Evolutionary conservation across 2,113 vertebrate genomes (phyloP).

Genomic region (Geococcyx californianus): DNA sequence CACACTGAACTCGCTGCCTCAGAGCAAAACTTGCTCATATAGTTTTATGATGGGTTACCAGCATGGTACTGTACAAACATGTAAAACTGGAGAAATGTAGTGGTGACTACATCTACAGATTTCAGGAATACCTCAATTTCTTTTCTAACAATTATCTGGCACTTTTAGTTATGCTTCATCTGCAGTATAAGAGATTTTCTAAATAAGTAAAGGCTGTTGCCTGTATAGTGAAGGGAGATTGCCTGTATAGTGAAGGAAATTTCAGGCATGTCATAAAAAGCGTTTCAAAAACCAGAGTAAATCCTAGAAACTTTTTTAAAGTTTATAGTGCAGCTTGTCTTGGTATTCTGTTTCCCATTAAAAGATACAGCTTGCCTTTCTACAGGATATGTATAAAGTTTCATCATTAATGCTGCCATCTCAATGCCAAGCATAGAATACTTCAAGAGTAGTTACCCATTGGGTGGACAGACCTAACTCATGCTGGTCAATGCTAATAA

Average conservation of each 20-base stretch:
- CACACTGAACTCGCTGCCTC: neutral
- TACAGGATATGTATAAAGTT: neutral
- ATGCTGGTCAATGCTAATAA: neutral
- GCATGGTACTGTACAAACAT: rapidly evolving
- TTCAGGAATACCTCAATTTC: neutral
- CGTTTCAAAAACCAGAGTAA: neutral
- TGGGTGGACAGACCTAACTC: neutral
- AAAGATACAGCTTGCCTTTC: neutral
- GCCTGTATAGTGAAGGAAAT: neutral
- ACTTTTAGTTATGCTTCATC: neutral
- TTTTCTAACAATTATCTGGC: neutral
- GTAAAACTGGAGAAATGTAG: neutral
- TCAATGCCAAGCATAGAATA: neutral
- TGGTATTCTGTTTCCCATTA: neutral
- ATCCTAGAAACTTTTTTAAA: neutral
- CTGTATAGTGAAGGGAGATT: neutral
- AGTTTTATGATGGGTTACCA: neutral
- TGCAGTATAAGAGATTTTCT: neutral
- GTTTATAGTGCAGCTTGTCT: neutral
- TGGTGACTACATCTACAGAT: neutral
- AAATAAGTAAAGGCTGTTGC: neutral
- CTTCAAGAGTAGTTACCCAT: neutral
- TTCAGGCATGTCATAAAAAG: neutral
- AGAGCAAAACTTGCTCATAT: neutral
- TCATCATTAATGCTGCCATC: neutral